Evolutionary conservation across 1,140 invertebrate species (phyloP).

Genomic region (Drosophila kanapiae): DNA sequence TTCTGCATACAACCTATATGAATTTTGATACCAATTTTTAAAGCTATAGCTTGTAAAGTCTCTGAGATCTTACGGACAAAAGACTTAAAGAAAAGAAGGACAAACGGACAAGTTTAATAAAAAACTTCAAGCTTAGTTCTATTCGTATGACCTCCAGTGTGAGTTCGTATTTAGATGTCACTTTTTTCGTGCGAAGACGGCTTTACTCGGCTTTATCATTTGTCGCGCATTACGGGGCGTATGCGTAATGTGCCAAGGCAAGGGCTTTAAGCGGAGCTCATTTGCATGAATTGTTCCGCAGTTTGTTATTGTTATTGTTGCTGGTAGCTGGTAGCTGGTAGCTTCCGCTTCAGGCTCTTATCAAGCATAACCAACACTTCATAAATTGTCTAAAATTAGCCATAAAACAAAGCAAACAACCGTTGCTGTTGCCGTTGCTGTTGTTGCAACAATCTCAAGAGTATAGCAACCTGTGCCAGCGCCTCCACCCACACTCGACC

Average conservation of each 20-base stretch:
- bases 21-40: too few species aligned
- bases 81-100: background rate
- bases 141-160: background rate
- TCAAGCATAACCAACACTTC: constrained; percentile 80
- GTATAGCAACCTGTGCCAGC: constrained; percentile 25
- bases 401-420: constrained; percentile 68
- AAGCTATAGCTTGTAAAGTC: too few species aligned
- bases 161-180: constrained; percentile 3
- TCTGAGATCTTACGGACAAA: background rate
- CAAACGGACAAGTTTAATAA: background rate
- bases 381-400: constrained; percentile 84
- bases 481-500: constrained; percentile 1
- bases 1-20: too few species aligned
- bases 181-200: constrained; percentile 11
- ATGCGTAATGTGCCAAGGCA: constrained; percentile 66
- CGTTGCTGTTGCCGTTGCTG: constrained; percentile 19
- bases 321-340: constrained; percentile 27
- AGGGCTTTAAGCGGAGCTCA: constrained; percentile 61
- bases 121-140: background rate
- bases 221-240: constrained; percentile 64
- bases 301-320: constrained; percentile 43
- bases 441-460: constrained; percentile 40
- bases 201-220: constrained; percentile 56
- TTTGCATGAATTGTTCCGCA: constrained; percentile 73
- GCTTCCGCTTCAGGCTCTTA: constrained; percentile 63